A percentile compares a stretch with the other conserved stretches of the same genome.
Evolutionary conservation across 1,140 invertebrate species (phyloP).

Genomic region (Philotrypesis tridentata): DNA sequence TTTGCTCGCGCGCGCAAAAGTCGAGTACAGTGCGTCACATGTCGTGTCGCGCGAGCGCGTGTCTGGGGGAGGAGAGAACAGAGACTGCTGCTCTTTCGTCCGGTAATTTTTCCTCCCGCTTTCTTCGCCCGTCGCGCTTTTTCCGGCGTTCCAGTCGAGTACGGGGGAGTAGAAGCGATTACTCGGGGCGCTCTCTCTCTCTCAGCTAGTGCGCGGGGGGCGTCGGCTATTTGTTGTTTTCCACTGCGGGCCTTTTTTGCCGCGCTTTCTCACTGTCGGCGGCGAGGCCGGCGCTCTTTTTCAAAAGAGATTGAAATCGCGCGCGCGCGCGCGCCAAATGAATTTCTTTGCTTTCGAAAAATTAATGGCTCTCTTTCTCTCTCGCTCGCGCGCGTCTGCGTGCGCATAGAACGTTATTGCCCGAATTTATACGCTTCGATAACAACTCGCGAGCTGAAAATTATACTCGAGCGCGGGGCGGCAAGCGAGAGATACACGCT

Average conservation of each 20-base stretch:
- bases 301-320: background rate
- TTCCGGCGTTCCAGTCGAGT: background rate
- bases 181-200: background rate
- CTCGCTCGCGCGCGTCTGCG: no score
- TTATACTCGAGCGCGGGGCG: no score
- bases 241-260: background rate
- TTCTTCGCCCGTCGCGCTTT: background rate
- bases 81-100: background rate
- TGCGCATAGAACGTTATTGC: no score
- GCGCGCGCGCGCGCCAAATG: background rate
- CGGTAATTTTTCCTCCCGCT: slow-evolving; percentile 22
- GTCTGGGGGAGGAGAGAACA: background rate
- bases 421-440: no score
- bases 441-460: no score
- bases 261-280: slow-evolving; percentile 3
- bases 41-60: slow-evolving; percentile 22
- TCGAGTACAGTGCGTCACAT: slow-evolving; percentile 21
- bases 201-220: no score
- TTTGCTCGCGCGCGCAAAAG: no score
- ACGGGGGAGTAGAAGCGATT: background rate
- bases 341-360: background rate
- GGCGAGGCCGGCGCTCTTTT: background rate
- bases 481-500: no score
- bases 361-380: background rate
- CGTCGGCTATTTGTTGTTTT: slow-evolving; percentile 23